A percentile compares a stretch with the other conserved stretches of the same genome.
phyloP scores from a whole-genome alignment of 1,140 invertebrate genomes.

The Drosophila neocordata region DNA sequence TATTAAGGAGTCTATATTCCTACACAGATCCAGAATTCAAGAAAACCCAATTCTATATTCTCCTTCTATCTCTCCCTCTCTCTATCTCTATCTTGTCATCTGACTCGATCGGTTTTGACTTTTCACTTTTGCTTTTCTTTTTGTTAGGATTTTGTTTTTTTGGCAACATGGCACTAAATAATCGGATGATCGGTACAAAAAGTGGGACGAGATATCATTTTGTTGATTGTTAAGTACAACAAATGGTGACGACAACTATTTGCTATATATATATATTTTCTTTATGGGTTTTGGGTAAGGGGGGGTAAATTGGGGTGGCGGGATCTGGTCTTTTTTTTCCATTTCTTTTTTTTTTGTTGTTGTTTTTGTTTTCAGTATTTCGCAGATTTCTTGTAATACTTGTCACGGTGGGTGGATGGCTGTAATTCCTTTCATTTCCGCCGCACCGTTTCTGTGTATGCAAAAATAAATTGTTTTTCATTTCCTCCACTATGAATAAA shows the following conservation, averaged over 20 bases:
- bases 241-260: slow-evolving; percentile 47
- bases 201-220: slow-evolving; percentile 50
- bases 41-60: slow-evolving; percentile 20
- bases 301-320: background rate
- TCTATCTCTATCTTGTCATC: slow-evolving; percentile 5
- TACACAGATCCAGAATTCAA: slow-evolving; percentile 41
- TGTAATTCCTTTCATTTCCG: slow-evolving; percentile 18
- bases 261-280: slow-evolving; percentile 39
- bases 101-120: slow-evolving; percentile 31
- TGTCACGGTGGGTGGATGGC: slow-evolving; percentile 36
- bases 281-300: background rate
- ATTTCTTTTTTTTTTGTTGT: slow-evolving; percentile 43
- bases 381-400: slow-evolving; percentile 66
- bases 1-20: slow-evolving; percentile 43
- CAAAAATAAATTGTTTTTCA: slow-evolving; percentile 37
- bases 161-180: slow-evolving; percentile 77
- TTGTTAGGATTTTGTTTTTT: slow-evolving; percentile 57
- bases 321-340: slow-evolving; percentile 19
- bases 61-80: slow-evolving; percentile 2
- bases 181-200: slow-evolving; percentile 27
- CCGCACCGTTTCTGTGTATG: slow-evolving; percentile 42
- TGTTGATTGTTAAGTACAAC: slow-evolving; percentile 44
- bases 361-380: slow-evolving; percentile 57
- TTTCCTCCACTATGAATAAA: slow-evolving; percentile 66
- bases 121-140: slow-evolving; percentile 32